Percentiles rank a stretch among this genome's conserved stretches.
Evolutionary conservation across 1,140 invertebrate genomes (phyloP).

Genomic region (Cotesia vestalis): DNA sequence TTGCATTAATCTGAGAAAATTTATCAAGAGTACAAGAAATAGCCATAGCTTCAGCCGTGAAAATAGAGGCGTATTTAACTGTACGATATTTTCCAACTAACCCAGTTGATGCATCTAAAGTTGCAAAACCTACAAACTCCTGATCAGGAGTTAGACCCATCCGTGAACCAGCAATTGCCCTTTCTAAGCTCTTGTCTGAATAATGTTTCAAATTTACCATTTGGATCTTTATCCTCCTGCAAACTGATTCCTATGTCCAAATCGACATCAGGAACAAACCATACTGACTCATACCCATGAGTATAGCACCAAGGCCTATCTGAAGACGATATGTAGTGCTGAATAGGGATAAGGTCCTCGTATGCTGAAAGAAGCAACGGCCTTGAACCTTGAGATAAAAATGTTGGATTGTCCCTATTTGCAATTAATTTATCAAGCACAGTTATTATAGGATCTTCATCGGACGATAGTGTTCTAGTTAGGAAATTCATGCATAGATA

Average conservation of each 20-base stretch:
- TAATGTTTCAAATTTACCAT: constrained; percentile 5
- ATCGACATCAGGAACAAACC: not conserved
- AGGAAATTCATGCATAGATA: no score
- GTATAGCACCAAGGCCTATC: constrained; percentile 24
- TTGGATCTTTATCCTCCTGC: not conserved
- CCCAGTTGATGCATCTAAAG: not conserved
- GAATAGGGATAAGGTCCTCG: constrained; percentile 14
- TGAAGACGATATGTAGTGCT: not conserved
- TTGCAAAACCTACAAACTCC: constrained; percentile 18
- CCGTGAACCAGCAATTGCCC: constrained; percentile 16
- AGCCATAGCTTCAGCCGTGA: constrained; percentile 25
- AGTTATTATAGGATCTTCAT: not conserved
- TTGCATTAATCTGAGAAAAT: not conserved
- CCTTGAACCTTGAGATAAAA: not conserved
- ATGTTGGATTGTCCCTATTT: not conserved
- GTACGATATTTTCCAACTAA: not conserved
- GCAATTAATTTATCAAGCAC: not conserved
- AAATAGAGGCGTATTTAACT: constrained; percentile 2
- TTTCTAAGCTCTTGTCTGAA: constrained; percentile 3
- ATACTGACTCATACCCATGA: constrained; percentile 12
- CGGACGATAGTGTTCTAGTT: no score
- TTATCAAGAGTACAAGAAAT: not conserved
- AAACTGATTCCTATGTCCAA: not conserved
- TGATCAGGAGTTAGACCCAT: constrained; percentile 5
- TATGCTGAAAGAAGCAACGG: constrained; percentile 4